Conservation (phyloP, 2,888 invertebrate genomes). For the Lasius platythorax region DNA sequence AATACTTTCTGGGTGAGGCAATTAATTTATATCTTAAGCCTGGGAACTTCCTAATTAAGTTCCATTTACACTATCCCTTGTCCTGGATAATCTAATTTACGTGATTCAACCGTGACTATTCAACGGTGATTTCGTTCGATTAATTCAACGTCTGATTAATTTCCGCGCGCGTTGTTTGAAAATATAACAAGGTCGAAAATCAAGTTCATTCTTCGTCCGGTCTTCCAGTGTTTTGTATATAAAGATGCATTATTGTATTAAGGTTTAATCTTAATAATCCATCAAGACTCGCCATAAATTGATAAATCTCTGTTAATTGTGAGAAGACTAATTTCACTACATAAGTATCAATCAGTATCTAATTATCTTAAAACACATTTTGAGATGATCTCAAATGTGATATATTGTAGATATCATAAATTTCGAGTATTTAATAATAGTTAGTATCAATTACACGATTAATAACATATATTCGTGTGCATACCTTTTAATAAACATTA, state of each 20-base stretch:
- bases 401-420: not conserved
- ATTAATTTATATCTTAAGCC: constrained; percentile 73
- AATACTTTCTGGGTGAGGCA: constrained; percentile 65
- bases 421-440: not conserved
- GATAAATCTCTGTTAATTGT: not conserved
- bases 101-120: constrained; percentile 29
- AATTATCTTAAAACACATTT: constrained; percentile 8
- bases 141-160: constrained; percentile 58
- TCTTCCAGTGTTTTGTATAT: not conserved
- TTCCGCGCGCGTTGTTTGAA: constrained; percentile 16
- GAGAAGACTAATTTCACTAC: not conserved
- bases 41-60: constrained; percentile 73
- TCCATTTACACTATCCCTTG: constrained; percentile 57
- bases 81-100: constrained; percentile 33
- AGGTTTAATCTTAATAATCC: not conserved
- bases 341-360: not conserved
- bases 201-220: not conserved
- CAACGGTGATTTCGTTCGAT: constrained; percentile 49
- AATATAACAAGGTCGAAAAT: not conserved
- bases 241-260: not conserved
- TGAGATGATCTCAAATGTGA: not conserved
- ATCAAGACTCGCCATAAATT: not conserved
- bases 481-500: not conserved
- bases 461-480: not conserved
- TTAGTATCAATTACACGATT: not conserved